Conservation (phyloP, 1,140 invertebrate species). For the Drosophila sproati region DNA sequence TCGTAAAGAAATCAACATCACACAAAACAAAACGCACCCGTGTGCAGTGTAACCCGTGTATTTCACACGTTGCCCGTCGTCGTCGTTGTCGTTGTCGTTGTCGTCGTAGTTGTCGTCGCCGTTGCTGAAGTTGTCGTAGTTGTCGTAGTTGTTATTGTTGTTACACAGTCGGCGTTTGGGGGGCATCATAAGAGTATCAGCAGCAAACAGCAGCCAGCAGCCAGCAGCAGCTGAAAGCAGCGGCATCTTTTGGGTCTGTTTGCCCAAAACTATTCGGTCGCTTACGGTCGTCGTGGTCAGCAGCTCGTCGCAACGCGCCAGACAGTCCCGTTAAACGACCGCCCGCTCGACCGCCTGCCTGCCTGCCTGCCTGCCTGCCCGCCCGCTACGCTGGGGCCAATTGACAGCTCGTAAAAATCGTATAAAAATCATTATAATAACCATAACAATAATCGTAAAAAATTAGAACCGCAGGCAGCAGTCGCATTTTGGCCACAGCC, state of each 20-base stretch:
- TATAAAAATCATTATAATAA: slow-evolving; percentile 72
- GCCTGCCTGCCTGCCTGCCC: slow-evolving; percentile 21
- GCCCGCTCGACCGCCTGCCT: slow-evolving; percentile 20
- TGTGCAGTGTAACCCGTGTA: slow-evolving; percentile 49
- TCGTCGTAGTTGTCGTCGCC: slow-evolving; percentile 15
- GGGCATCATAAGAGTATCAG: slow-evolving; percentile 23
- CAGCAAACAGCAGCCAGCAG: slow-evolving; percentile 38
- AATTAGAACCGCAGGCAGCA: slow-evolving; percentile 54
- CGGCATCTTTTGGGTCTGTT: slow-evolving; percentile 46
- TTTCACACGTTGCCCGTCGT: slow-evolving; percentile 54
- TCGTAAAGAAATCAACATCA: slow-evolving; percentile 85
- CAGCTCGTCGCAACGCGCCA: slow-evolving; percentile 36
- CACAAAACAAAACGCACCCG: slow-evolving; percentile 77
- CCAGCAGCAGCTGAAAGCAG: slow-evolving; percentile 41
- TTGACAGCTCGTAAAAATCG: slow-evolving; percentile 75
- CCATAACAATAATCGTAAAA: slow-evolving; percentile 83
- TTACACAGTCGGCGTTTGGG: slow-evolving; percentile 25
- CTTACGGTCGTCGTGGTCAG: slow-evolving; percentile 56
- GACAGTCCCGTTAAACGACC: background rate
- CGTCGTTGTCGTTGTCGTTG: slow-evolving; percentile 31
- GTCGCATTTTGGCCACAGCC: slow-evolving; percentile 61
- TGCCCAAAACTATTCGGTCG: slow-evolving; percentile 56
- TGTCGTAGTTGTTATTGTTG: slow-evolving; percentile 10
- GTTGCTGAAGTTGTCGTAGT: slow-evolving; percentile 8
- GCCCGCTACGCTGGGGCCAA: slow-evolving; percentile 44